phyloP scores from a whole-genome alignment of 2,797 vertebrate genomes.

The Crenuchus spilurus region DNA sequence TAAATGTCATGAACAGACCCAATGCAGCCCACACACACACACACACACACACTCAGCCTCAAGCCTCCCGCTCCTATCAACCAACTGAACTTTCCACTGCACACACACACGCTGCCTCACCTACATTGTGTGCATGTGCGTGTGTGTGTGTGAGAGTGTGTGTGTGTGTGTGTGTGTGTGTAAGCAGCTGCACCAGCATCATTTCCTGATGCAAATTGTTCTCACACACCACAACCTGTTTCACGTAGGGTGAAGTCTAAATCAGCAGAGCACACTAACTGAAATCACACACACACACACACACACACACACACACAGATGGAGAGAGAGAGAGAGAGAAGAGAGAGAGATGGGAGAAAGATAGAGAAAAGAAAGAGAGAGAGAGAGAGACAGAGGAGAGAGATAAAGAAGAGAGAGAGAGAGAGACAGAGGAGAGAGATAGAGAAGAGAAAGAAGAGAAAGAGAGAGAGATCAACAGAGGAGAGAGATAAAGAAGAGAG shows the following conservation, averaged over 20 bases:
- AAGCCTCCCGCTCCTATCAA: conserved; percentile 27
- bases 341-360: neutral
- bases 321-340: neutral
- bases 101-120: neutral
- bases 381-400: neutral
- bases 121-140: neutral
- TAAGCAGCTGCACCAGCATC: conserved; percentile 41
- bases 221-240: conserved; percentile 31
- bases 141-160: neutral
- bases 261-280: neutral
- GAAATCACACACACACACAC: too few relatives aligned
- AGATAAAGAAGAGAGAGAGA: neutral
- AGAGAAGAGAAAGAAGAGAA: neutral
- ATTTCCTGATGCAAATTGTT: conserved; percentile 57
- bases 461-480: neutral
- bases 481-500: neutral
- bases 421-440: neutral
- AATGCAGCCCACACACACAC: neutral
- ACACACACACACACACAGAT: too few relatives aligned
- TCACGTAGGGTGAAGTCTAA: neutral
- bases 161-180: conserved; percentile 4
- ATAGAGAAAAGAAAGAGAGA: neutral
- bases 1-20: conserved; percentile 17
- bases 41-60: neutral
- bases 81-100: conserved; percentile 54